Percentiles rank a stretch among this genome's conserved stretches.
phyloP scores from a whole-genome alignment of 2,113 vertebrate genomes.

The Pelobates fuscus region DNA sequence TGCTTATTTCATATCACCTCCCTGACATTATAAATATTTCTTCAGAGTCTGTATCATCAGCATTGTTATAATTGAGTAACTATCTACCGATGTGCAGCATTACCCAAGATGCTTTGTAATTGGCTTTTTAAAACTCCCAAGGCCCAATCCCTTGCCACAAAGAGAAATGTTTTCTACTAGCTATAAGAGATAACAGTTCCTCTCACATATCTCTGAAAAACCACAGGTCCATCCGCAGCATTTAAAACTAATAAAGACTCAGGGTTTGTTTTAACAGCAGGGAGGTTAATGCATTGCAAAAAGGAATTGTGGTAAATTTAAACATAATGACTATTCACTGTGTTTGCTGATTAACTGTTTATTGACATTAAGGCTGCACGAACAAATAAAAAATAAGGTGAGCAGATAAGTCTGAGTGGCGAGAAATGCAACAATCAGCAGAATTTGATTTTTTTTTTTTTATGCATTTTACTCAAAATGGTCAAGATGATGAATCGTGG shows the following conservation, averaged over 20 bases:
- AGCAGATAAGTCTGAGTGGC: not conserved
- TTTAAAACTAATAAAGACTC: slow-evolving; percentile 50
- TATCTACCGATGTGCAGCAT: slow-evolving; percentile 47
- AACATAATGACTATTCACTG: slow-evolving; percentile 28
- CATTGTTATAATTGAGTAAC: slow-evolving; percentile 52
- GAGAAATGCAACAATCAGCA: not conserved
- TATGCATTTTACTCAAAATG: not conserved
- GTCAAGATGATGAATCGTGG: not conserved
- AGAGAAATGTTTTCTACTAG: slow-evolving; percentile 50
- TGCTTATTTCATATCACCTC: slow-evolving; percentile 43
- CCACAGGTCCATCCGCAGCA: slow-evolving; percentile 50
- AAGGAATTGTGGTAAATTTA: slow-evolving; percentile 42
- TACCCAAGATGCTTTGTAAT: slow-evolving; percentile 51
- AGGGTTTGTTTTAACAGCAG: slow-evolving; percentile 46
- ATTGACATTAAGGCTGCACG: not conserved
- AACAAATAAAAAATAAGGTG: too few species aligned
- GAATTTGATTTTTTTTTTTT: not conserved
- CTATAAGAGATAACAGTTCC: slow-evolving; percentile 50
- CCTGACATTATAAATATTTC: slow-evolving; percentile 48
- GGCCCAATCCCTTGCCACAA: slow-evolving; percentile 50
- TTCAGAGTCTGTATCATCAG: slow-evolving; percentile 48
- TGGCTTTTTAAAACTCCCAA: slow-evolving; percentile 51
- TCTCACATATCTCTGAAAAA: slow-evolving; percentile 49
- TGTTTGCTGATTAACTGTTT: slow-evolving; percentile 31
- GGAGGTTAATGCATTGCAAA: slow-evolving; percentile 46